Evolutionary conservation across 2,113 vertebrate genomes (phyloP).

Genomic region (Thalassarche chlororhynchos): DNA sequence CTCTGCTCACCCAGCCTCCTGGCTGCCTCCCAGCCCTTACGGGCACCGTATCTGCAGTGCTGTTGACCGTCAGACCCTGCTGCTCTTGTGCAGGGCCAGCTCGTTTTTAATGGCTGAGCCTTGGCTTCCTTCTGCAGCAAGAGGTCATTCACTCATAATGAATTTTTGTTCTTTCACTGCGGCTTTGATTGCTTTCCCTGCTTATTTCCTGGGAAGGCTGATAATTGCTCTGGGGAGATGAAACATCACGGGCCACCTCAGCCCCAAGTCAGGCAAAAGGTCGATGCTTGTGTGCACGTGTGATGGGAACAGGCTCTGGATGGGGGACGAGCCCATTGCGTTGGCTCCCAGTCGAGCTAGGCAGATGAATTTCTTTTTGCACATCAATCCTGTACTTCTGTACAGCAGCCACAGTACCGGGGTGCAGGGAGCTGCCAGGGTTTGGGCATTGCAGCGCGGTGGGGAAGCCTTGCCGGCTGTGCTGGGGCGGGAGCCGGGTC

Average conservation of each 20-base stretch:
- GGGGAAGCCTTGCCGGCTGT: not conserved
- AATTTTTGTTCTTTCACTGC: not conserved
- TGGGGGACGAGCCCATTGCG: accelerated
- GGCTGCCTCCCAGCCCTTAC: not conserved
- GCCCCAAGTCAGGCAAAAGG: not conserved
- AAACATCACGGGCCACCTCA: accelerated
- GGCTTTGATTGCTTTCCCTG: not conserved
- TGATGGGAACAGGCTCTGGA: not conserved
- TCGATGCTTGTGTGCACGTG: accelerated
- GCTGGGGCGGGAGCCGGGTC: not conserved
- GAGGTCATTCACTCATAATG: not conserved
- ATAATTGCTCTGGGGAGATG: not conserved
- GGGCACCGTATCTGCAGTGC: not conserved
- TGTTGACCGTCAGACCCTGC: not conserved
- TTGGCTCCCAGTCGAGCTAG: not conserved
- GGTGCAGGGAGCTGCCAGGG: not conserved
- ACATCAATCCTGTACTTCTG: accelerated
- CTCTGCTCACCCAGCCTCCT: not conserved
- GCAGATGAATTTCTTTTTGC: not conserved
- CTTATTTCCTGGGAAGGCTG: not conserved
- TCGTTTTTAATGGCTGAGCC: not conserved
- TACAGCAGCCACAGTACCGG: accelerated
- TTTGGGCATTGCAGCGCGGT: accelerated
- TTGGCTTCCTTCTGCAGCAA: not conserved
- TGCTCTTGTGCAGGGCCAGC: accelerated